phyloP scores from a whole-genome alignment of 2,113 vertebrate species.

The Nanorana parkeri region DNA sequence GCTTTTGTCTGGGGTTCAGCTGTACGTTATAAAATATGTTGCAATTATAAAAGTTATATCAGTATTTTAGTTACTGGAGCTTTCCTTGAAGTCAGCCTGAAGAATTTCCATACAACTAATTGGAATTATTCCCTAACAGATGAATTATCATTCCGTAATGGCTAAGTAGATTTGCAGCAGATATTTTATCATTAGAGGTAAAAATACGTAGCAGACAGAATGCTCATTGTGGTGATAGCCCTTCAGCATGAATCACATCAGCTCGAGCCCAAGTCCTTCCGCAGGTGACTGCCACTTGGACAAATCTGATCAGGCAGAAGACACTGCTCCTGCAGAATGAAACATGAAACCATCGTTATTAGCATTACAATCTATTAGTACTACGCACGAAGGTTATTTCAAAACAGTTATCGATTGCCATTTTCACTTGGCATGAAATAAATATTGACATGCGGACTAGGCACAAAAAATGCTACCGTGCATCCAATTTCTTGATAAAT shows the following conservation, averaged over 20 bases:
- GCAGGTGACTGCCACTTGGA: conserved; percentile 44
- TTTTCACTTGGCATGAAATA: conserved; percentile 51
- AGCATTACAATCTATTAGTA: conserved; percentile 57
- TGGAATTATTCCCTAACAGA: conserved; percentile 18
- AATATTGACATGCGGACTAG: conserved; percentile 50
- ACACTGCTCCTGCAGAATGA: conserved; percentile 32
- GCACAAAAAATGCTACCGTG: conserved; percentile 18
- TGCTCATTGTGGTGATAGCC: conserved; percentile 32
- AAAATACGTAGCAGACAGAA: conserved; percentile 4
- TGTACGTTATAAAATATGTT: too few species aligned
- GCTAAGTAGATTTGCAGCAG: conserved; percentile 25
- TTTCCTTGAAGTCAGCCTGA: too few species aligned
- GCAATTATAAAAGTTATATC: too few species aligned
- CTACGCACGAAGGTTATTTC: conserved; percentile 44
- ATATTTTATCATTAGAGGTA: conserved; percentile 41
- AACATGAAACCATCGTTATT: conserved; percentile 53
- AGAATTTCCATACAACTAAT: conserved; percentile 15
- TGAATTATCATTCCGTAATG: conserved; percentile 2
- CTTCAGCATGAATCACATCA: conserved; percentile 53
- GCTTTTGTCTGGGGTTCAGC: too few species aligned
- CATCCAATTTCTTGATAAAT: conserved; percentile 19
- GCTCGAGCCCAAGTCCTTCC: neutral
- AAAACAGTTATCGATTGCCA: conserved; percentile 55
- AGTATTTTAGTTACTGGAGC: too few species aligned
- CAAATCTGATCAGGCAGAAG: conserved; percentile 55